These are phyloP conservation scores for Trichogramma dendrolimi DNA, from an alignment of 2,888 invertebrate genomes.

Conservation along the genomic window DNA sequence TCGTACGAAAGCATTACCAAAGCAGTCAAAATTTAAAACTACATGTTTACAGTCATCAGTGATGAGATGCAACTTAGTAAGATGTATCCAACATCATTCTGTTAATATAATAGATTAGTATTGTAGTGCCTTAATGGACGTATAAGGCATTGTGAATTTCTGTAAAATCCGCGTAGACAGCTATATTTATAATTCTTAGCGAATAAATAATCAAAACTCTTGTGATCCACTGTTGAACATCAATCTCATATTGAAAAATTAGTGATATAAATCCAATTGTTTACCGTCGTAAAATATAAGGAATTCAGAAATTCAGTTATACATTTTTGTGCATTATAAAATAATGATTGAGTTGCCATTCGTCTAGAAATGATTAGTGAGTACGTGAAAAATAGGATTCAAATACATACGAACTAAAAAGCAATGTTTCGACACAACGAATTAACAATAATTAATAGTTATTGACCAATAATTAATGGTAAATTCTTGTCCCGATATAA, in stretches of 20 bases:
- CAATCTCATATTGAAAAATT: too few species aligned
- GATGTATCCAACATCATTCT: background rate
- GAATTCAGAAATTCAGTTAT: too few species aligned
- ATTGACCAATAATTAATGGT: background rate
- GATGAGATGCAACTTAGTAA: conserved; percentile 12
- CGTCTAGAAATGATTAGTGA: too few species aligned
- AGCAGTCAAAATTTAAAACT: background rate
- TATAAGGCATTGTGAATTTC: background rate
- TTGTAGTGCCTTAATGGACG: conserved; percentile 13
- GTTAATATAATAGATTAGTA: conserved; percentile 25
- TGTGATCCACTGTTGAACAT: too few species aligned
- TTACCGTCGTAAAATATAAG: too few species aligned
- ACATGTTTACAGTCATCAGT: conserved; percentile 23
- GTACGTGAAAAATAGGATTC: too few species aligned
- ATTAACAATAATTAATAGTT: conserved; percentile 36
- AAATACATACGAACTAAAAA: conserved; percentile 41
- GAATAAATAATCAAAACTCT: conserved; percentile 19
- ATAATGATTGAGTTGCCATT: too few species aligned
- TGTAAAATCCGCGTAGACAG: conserved; percentile 2
- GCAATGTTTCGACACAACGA: conserved; percentile 54
- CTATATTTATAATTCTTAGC: conserved; percentile 35
- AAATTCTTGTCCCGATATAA: conserved; percentile 25
- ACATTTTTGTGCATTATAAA: too few species aligned
- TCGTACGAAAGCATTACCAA: too few species aligned
- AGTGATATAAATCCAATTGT: conserved; percentile 21